A percentile compares a stretch with the other conserved stretches of the same genome.
Conservation (phyloP, 1,140 invertebrate species). For the Anoplophora glabripennis region DNA sequence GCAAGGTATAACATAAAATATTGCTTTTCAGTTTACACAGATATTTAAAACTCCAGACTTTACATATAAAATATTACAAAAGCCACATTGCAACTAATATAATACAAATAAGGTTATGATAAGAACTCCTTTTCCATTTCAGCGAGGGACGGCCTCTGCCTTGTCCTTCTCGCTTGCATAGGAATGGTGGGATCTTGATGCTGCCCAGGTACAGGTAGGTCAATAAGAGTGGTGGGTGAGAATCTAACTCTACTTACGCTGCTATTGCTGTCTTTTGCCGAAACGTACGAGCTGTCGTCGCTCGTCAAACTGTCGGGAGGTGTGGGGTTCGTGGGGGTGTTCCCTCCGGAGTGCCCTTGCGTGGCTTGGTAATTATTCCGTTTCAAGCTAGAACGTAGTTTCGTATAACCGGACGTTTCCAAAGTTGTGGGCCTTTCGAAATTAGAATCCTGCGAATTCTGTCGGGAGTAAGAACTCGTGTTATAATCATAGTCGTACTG, state of each 20-base stretch:
- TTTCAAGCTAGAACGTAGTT: constrained; percentile 73
- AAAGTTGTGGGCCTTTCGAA: constrained; percentile 72
- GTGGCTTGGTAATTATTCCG: constrained; percentile 63
- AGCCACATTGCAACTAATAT: not conserved
- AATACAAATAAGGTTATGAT: constrained; percentile 48
- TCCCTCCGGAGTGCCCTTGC: constrained; percentile 61
- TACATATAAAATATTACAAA: not conserved
- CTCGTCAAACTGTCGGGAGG: constrained; percentile 80
- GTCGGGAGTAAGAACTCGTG: constrained; percentile 47
- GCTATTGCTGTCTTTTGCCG: constrained; percentile 69
- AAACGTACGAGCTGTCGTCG: constrained; percentile 81
- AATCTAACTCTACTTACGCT: constrained; percentile 72
- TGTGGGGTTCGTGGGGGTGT: constrained; percentile 81
- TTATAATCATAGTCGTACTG: constrained; percentile 52
- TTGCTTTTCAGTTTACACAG: constrained; percentile 4
- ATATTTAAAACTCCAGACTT: constrained; percentile 4
- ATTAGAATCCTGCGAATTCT: constrained; percentile 58
- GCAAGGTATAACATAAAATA: constrained; percentile 1
- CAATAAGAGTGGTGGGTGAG: constrained; percentile 65
- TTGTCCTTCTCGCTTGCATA: constrained; percentile 54
- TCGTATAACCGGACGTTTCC: constrained; percentile 57
- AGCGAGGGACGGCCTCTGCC: constrained; percentile 54
- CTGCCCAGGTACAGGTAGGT: constrained; percentile 58
- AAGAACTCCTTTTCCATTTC: constrained; percentile 59
- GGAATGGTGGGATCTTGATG: constrained; percentile 62